phyloP scores from a whole-genome alignment of 1,140 invertebrate species.

The Vollenhovia emeryi region DNA sequence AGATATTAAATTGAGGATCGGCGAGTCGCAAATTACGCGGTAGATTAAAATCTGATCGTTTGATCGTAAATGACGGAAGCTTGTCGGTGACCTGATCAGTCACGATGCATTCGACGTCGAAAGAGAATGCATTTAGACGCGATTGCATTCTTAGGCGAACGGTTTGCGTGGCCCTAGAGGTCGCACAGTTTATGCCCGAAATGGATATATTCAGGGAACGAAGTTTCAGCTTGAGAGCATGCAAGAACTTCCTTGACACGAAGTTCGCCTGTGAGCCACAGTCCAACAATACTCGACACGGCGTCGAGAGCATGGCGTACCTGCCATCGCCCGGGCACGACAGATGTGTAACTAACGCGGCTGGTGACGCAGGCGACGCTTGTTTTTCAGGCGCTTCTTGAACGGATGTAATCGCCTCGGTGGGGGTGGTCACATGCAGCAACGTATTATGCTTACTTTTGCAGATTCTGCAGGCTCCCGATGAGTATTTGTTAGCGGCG shows the following conservation, averaged over 20 bases:
- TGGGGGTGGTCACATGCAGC: not conserved
- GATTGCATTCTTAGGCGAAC: not conserved
- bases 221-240: not conserved
- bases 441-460: not conserved
- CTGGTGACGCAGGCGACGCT: not conserved
- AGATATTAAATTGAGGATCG: slow-evolving; percentile 68
- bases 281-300: not conserved
- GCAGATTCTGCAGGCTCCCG: not conserved
- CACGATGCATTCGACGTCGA: not conserved
- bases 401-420: no score
- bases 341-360: not conserved
- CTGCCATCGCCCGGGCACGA: not conserved
- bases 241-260: not conserved
- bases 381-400: not conserved
- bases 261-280: not conserved
- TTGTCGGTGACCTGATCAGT: not conserved
- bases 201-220: not conserved
- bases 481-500: not conserved
- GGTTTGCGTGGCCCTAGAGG: not conserved
- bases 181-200: not conserved
- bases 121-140: not conserved
- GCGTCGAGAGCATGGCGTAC: not conserved
- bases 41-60: not conserved
- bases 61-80: not conserved
- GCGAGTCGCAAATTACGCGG: slow-evolving; percentile 54